Percentiles rank a stretch among this genome's conserved stretches.
Conservation (phyloP, 2,888 invertebrate genomes). For the Diarsia brunnea region DNA sequence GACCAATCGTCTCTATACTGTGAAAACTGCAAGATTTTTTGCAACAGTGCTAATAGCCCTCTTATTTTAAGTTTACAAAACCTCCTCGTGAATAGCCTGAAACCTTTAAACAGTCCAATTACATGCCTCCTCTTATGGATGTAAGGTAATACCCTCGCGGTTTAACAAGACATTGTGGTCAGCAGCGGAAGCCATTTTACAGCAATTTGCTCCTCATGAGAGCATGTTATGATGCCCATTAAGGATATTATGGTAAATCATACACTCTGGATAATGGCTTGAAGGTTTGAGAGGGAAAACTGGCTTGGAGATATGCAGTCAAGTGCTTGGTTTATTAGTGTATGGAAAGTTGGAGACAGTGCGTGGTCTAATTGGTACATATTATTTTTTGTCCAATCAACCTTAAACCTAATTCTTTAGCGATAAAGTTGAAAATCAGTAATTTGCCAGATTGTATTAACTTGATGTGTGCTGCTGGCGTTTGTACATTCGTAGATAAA, state of each 20-base stretch:
- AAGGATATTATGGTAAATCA: slow-evolving; percentile 36
- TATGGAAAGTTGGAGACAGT: too few relatives aligned
- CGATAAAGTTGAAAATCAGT: too few relatives aligned
- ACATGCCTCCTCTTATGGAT: slow-evolving; percentile 10
- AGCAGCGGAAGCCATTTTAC: slow-evolving; percentile 42
- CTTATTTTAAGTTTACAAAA: slow-evolving; percentile 1
- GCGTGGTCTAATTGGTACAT: too few relatives aligned
- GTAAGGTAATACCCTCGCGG: slow-evolving; percentile 35
- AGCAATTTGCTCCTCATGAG: slow-evolving; percentile 54
- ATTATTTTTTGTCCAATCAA: too few relatives aligned
- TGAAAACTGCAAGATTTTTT: background rate
- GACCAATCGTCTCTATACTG: background rate
- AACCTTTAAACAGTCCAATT: slow-evolving; percentile 35
- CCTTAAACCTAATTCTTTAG: too few relatives aligned
- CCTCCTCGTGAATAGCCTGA: slow-evolving; percentile 15
- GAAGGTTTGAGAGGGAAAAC: background rate
- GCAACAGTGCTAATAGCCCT: background rate
- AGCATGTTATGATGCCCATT: slow-evolving; percentile 17
- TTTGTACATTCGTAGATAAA: too few relatives aligned
- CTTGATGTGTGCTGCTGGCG: too few relatives aligned
- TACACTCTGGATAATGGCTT: slow-evolving; percentile 18
- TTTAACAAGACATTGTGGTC: slow-evolving; percentile 49
- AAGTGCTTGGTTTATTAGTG: background rate
- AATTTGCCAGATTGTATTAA: too few relatives aligned
- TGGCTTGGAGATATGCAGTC: background rate